Conservation (phyloP, 2,888 invertebrate species). For the Marasmarcha lunaedactyla region DNA sequence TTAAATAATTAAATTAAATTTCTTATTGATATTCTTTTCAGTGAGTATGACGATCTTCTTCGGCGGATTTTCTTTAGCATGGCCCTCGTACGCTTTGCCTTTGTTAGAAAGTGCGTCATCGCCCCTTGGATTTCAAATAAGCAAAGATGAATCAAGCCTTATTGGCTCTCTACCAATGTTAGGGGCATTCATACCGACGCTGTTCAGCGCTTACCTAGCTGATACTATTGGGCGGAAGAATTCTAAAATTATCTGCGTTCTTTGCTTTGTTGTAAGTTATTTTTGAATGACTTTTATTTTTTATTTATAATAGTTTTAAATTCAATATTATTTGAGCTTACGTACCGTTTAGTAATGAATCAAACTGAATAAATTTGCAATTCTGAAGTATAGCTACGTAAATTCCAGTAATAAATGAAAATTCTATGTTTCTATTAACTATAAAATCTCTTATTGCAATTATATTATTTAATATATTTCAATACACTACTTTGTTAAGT, state of each 20-base stretch:
- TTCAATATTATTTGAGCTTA: too few species aligned
- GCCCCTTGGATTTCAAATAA: slow-evolving; percentile 21
- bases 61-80: slow-evolving; percentile 17
- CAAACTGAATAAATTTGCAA: too few species aligned
- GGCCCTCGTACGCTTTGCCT: slow-evolving; percentile 26
- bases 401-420: too few species aligned
- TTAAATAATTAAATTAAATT: too few species aligned
- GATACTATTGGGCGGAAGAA: slow-evolving; percentile 26
- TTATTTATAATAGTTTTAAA: too few species aligned
- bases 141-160: slow-evolving; percentile 19
- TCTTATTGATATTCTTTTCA: slow-evolving; percentile 13
- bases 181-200: slow-evolving; percentile 18
- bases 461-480: too few species aligned
- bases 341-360: too few species aligned
- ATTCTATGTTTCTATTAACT: too few species aligned
- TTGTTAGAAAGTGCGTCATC: slow-evolving; percentile 19
- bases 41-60: slow-evolving; percentile 19
- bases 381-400: too few species aligned
- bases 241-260: slow-evolving; percentile 18
- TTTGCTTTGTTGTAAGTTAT: slow-evolving; percentile 21
- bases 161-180: slow-evolving; percentile 25
- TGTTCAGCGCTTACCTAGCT: slow-evolving; percentile 17
- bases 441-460: too few species aligned
- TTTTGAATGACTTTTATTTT: too few species aligned
- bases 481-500: too few species aligned